Conservation (phyloP, 1,140 invertebrate species). For the Chlorops oryzae region DNA sequence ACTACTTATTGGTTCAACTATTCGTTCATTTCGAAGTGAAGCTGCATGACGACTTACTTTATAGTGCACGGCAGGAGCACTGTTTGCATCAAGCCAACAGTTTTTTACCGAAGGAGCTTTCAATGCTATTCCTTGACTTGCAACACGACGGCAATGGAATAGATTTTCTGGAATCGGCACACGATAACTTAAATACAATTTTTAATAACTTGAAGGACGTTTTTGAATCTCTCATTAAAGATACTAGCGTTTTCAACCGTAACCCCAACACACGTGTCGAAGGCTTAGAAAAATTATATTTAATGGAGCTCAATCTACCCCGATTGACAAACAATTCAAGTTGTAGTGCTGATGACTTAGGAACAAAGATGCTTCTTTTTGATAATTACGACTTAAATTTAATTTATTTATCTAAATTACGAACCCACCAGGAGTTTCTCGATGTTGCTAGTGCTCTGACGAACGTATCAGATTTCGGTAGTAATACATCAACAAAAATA, state of each 20-base stretch:
- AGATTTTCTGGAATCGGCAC: background rate
- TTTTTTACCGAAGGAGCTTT: slow-evolving; percentile 26
- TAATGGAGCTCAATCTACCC: slow-evolving; percentile 28
- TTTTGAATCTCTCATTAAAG: slow-evolving; percentile 28
- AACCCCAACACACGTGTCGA: slow-evolving; percentile 15
- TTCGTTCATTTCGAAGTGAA: slow-evolving; percentile 30
- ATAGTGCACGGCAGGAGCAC: slow-evolving; percentile 18
- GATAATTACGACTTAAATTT: slow-evolving; percentile 28
- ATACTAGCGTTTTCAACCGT: slow-evolving; percentile 27
- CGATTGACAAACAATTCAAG: no score
- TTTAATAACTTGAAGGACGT: slow-evolving; percentile 26
- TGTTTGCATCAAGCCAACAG: slow-evolving; percentile 29
- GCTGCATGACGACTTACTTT: slow-evolving; percentile 22
- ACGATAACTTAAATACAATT: slow-evolving; percentile 14
- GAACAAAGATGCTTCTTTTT: no score
- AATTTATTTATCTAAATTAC: slow-evolving; percentile 22
- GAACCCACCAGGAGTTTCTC: slow-evolving; percentile 16
- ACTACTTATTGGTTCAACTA: slow-evolving; percentile 34
- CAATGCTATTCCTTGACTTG: slow-evolving; percentile 21
- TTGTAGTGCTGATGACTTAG: no score
- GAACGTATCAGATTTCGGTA: no score
- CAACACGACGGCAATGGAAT: slow-evolving; percentile 1
- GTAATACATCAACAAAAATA: no score
- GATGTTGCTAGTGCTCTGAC: no score
- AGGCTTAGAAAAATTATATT: slow-evolving; percentile 27